Evolutionary conservation across 2,888 invertebrate genomes (phyloP), one percentile per base, ranked within the genome.

Genomic region (Pterobdella sp.): DNA sequence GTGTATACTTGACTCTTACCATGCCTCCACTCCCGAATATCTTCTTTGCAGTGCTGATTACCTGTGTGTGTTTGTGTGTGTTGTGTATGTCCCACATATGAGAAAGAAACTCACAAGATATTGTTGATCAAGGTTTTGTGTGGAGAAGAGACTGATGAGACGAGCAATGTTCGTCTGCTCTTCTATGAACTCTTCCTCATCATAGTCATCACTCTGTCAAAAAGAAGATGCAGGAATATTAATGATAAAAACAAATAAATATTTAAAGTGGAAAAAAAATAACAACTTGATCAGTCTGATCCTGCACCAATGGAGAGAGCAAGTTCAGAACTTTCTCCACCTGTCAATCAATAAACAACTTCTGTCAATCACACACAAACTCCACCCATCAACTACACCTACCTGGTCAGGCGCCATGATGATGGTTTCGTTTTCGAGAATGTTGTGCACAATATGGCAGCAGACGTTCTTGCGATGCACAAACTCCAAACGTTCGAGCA

Each of bases 101-200:
- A 18, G 42, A 42, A 42, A 42, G 42, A 42, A 63, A 68, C 80
- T 77, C 77, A 85, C 85, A 79, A 85, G 76, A 78, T 85, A 86
- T 76, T 86, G 85, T 72, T 83, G 84, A 88, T 90, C 93, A 84
- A 84, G 81, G 74, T 84, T 83, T 10, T 85, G 85, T 1, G 82
- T 81, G 68, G 81, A 79, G 66, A 87, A 79, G 60, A 86, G 80
- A 78, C 85, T 84, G 26, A 87, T 83, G 56, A 86, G 82, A 68
- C 86, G 79, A 52, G 93, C 95, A 73, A 98, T 87, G 29, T 95
- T 86, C 56, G 93, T 91, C 83, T 98, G 98, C 78, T 87, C 97
- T 82, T 98, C 98, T 37, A 92, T 90, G 82, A 97, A 93, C 84
- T 97, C 97, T 81, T 98, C 97, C 0, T 76, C 94, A 0, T 89